A percentile compares a stretch with the other conserved stretches of the same genome.
Evolutionary conservation across 1,140 invertebrate genomes (phyloP).

Genomic region (Lasaia peninsularis): DNA sequence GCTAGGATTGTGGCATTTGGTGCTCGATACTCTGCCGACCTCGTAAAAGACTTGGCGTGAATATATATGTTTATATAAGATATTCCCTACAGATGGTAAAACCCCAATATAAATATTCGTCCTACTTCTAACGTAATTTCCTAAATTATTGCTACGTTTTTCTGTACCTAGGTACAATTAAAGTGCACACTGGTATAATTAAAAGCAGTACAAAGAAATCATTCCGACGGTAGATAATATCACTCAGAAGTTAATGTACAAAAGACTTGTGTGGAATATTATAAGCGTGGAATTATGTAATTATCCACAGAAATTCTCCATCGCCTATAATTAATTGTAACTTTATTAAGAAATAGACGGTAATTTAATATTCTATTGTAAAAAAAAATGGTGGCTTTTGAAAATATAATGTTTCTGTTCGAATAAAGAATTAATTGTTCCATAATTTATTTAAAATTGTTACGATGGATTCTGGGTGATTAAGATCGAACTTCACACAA

Average conservation of each 20-base stretch:
- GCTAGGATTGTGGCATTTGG: no score
- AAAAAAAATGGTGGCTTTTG: not conserved
- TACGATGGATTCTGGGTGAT: no score
- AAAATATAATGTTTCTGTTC: no score
- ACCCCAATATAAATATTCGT: no score
- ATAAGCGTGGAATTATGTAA: constrained; percentile 10
- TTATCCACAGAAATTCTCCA: not conserved
- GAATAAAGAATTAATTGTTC: no score
- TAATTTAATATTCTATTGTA: not conserved
- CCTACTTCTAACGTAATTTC: no score
- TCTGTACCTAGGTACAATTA: not conserved
- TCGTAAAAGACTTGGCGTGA: no score
- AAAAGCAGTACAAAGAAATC: not conserved
- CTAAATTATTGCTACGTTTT: not conserved
- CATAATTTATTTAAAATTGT: no score
- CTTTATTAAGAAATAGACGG: not conserved
- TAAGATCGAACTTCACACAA: no score
- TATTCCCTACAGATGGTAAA: no score
- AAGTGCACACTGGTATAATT: not conserved
- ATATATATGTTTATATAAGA: no score
- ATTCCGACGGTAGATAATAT: constrained; percentile 1
- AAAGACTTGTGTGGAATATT: not conserved
- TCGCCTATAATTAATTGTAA: not conserved
- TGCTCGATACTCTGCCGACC: no score
- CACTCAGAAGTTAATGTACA: constrained; percentile 1